Percentiles rank a stretch among this genome's conserved stretches.
These are phyloP conservation scores for Phortica okadai DNA, from an alignment of 2,888 invertebrate genomes.

Conservation along the genomic window DNA sequence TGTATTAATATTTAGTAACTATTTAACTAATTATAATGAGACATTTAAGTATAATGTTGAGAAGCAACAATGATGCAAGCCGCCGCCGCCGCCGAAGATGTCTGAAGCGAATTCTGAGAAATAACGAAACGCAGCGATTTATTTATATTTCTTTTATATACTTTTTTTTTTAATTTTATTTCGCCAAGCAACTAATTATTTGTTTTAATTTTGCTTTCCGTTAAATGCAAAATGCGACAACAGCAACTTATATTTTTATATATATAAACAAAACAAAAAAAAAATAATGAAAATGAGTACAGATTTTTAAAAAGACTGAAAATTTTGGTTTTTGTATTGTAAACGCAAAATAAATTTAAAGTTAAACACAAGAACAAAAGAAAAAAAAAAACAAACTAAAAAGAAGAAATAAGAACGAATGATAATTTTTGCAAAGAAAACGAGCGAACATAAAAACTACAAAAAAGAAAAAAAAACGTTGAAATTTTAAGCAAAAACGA, in stretches of 20 bases:
- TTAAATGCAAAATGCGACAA: background rate
- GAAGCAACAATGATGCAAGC: no score
- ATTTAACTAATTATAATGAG: no score
- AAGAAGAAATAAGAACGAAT: background rate
- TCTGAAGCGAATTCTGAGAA: no score
- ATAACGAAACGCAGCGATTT: background rate
- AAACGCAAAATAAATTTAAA: background rate
- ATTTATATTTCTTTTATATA: background rate
- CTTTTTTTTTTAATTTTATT: background rate
- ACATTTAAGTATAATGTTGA: no score
- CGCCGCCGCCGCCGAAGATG: no score
- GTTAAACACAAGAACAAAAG: constrained; percentile 9
- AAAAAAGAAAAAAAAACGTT: background rate
- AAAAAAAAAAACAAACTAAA: background rate
- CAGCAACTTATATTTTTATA: background rate
- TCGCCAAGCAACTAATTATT: background rate
- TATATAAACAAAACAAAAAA: constrained; percentile 7
- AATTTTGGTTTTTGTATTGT: constrained; percentile 13
- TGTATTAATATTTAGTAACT: no score
- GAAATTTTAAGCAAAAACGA: background rate
- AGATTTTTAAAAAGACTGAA: constrained; percentile 29
- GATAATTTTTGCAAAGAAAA: background rate
- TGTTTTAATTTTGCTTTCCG: background rate
- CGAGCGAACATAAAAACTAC: background rate
- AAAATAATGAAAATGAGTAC: constrained; percentile 16